phyloP scores from a whole-genome alignment of 2,888 invertebrate genomes.

The Erebia ligea region DNA sequence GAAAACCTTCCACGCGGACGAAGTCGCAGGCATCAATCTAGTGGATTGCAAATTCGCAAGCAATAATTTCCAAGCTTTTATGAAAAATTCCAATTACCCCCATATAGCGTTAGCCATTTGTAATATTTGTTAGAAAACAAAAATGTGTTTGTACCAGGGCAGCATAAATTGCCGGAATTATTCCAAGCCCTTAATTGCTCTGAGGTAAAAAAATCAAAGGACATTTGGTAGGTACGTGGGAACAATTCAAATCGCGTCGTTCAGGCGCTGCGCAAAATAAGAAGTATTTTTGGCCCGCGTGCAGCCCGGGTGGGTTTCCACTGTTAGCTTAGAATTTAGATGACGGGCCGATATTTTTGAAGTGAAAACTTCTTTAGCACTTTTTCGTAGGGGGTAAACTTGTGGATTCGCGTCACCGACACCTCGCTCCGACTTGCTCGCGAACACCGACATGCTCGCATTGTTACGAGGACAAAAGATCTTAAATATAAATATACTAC shows the following conservation, averaged over 20 bases:
- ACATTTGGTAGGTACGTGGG: conserved; percentile 44
- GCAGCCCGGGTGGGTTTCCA: conserved; percentile 25
- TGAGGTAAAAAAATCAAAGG: conserved; percentile 46
- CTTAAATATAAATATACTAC: no score
- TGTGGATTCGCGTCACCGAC: no score
- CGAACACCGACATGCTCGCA: no score
- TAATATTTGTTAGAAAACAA: conserved; percentile 12
- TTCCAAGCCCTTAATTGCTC: conserved; percentile 36
- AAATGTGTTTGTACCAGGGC: conserved; percentile 9
- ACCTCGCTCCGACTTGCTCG: no score
- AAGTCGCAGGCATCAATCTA: no score
- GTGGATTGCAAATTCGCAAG: background rate
- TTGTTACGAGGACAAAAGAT: no score
- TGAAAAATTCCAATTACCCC: conserved; percentile 11
- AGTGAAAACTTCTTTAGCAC: no score
- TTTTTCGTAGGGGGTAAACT: no score
- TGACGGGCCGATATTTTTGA: no score
- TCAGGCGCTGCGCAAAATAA: conserved; percentile 33
- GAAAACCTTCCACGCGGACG: no score
- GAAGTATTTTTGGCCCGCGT: conserved; percentile 35
- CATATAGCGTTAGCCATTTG: background rate
- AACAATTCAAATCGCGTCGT: conserved; percentile 46
- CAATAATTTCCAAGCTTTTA: background rate
- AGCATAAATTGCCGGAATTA: conserved; percentile 20
- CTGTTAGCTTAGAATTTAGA: conserved; percentile 12